Conservation (phyloP, 1,140 invertebrate species). For the Drosophila kepulauana region DNA sequence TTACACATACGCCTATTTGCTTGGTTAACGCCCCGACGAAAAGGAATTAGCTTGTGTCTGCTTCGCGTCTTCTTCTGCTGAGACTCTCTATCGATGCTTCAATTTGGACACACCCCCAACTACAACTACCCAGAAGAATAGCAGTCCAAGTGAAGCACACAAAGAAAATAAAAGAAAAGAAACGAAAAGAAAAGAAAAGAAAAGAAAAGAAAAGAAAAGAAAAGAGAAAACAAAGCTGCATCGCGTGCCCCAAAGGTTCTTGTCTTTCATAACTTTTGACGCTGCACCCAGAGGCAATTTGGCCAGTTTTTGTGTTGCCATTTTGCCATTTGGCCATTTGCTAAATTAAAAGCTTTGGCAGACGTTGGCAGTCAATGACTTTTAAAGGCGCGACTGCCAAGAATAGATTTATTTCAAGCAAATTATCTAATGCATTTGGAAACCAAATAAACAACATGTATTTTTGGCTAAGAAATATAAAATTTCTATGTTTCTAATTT, state of each 20-base stretch:
- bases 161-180: neutral
- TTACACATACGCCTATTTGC: conserved; percentile 75
- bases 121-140: neutral
- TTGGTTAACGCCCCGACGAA: conserved; percentile 47
- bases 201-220: neutral
- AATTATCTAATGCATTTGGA: neutral
- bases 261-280: conserved; percentile 52
- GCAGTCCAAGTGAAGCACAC: neutral
- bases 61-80: neutral
- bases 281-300: conserved; percentile 49
- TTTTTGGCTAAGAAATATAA: neutral
- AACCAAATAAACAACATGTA: neutral
- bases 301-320: conserved; percentile 1
- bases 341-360: conserved; percentile 42
- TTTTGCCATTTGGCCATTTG: conserved; percentile 31
- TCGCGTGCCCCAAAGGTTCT: conserved; percentile 51
- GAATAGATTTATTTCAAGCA: conserved; percentile 21
- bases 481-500: no score
- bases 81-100: conserved; percentile 9
- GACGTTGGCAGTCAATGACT: conserved; percentile 18
- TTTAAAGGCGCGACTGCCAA: conserved; percentile 27
- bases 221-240: conserved; percentile 23
- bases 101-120: conserved; percentile 54
- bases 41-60: conserved; percentile 39
- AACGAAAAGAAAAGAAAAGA: conserved; percentile 1